Evolutionary conservation across 1,140 invertebrate species (phyloP), one percentile per base, ranked within the genome.

Genomic region (Drosophila obscura): DNA sequence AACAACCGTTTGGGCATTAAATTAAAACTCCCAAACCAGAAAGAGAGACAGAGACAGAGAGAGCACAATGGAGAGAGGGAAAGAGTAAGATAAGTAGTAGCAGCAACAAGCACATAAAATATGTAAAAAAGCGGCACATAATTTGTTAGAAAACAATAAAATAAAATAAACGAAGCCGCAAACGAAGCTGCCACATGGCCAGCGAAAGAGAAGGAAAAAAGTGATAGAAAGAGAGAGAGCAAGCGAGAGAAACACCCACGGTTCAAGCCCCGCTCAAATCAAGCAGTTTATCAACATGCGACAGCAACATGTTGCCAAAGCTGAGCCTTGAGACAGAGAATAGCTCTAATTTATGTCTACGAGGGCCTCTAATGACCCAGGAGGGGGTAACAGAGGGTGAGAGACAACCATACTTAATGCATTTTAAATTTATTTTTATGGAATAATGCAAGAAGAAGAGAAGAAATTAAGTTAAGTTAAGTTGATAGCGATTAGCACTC

Each of bases 121-220:
- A 74, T 79, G 59, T 82, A 73, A 80, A 71, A 75, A 61, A 68
- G 68, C 68, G 61, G 63, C 75, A 77, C 78, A 82, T 88, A 88
- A 88, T 88, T 87, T 87, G 79, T 79, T 66, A 51, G 76, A 72
- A 78, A 80, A 71, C 65, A 69, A 68, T 68, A 49, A 69, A 68
- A 67, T n/a, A 9, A 55, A 26, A 28, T 50, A 68, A 57, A 28
- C 5, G 19, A 76, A 81, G 65, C 59, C 63, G 57, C 79, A 67
- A 63, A 65, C 61, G 56, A 65, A 80, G 66, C 67, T 84, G 73
- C 72, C 68, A 67, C 63, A 75, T 60, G 61, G 61, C 39, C 35
- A 56, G 48, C 59, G 61, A 67, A 67, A 11, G 39, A 28, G 15
- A 26, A 67, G 31, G 39, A 51, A 16, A 16, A 22, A 28, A 50